phyloP scores from a whole-genome alignment of 2,113 vertebrate species.

The Chrysemys picta region DNA sequence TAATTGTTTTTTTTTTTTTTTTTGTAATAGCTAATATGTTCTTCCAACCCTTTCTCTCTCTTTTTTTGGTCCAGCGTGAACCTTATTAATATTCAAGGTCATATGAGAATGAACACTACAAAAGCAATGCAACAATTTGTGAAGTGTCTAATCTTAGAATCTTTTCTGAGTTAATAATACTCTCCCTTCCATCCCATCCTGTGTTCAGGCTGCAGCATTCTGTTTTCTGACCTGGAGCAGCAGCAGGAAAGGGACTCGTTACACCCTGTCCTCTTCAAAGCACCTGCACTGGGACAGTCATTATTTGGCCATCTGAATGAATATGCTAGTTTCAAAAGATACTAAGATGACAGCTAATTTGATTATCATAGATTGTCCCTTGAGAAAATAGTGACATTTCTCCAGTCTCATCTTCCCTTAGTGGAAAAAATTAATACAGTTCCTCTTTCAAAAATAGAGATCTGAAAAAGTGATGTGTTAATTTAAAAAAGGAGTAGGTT shows the following conservation, averaged over 20 bases:
- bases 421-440: too few species aligned
- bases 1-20: neutral
- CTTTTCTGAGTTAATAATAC: neutral
- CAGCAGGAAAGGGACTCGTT: neutral
- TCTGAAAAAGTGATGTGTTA: too few species aligned
- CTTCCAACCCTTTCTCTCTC: neutral
- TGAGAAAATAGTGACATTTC: neutral
- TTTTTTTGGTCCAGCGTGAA: neutral
- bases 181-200: neutral
- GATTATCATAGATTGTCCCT: too few species aligned
- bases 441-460: too few species aligned
- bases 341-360: neutral
- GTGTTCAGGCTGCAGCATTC: neutral
- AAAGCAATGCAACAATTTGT: neutral
- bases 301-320: neutral
- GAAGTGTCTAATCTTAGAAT: neutral
- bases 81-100: neutral
- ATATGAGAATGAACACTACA: neutral
- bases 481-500: too few species aligned
- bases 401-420: too few species aligned
- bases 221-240: too few species aligned
- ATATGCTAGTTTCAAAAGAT: neutral
- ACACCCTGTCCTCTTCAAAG: neutral
- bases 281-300: neutral
- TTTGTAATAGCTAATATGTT: neutral